Base-by-base conservation (phyloP, 37 sponge, comb jelly and placozoan species). In the Aplysina aerophoba region DNA sequence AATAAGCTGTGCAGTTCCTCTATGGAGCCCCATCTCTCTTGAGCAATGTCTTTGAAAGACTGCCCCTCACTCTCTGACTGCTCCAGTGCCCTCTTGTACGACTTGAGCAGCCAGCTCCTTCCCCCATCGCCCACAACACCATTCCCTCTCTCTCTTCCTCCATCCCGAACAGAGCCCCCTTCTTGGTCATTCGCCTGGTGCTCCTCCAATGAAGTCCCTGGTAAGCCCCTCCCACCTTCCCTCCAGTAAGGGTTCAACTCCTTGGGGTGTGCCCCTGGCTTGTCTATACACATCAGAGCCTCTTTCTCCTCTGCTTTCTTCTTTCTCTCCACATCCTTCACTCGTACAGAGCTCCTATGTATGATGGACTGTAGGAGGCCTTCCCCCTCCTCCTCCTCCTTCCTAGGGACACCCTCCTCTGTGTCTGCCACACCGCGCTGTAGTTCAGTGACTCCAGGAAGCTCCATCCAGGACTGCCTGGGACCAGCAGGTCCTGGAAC, bases 171-270 rank as follows among this genome's bases (percentile, higher is more conserved):
- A 24, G 22, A 3, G 21, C 22, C 11, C 36, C 16, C 19, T 3
- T 25, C 28, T 4, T 8, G 5, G 55, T 58, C 44, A 27, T 13
- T 37, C 41, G 36, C 16, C 6, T 31, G 40, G 37, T 16, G 34
- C 22, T 15, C 41, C 41, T 40, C 22, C 14, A 25, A 36, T 25
- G 38, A 24, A 19, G 0, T 31, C 31, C 72, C 30, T 15, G 96
- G 96, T 0, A 93, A 62, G 4, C 96, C 94, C 41, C 21, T 81
- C 0, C 96, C 96, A 16, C 91, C 94, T 54, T 96, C 90, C 40
- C 86, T 93, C 94, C 96, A 96, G 84, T 67, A 96, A 13, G 91
- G 94, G 44, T 96, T 96, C 28, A 96, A 59, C 72, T 96, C 96
- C 20, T 67, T 72, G 24, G 91, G 85, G 60, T 96, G 94, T 34